Conservation (phyloP, 2,797 vertebrate genomes). For the Thripadectes ignobilis region DNA sequence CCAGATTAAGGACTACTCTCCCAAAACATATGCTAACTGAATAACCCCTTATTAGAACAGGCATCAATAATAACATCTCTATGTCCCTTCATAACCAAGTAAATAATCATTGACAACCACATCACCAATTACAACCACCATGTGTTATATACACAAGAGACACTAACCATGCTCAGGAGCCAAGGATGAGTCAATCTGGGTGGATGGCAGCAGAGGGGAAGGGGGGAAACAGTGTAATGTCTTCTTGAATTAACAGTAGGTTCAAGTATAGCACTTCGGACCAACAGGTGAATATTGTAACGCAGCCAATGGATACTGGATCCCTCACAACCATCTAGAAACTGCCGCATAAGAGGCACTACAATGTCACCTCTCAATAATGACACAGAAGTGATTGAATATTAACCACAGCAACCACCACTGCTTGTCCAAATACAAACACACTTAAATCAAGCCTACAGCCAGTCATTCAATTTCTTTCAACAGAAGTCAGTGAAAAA, state of each 20-base stretch:
- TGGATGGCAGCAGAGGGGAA: background rate
- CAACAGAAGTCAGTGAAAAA: background rate
- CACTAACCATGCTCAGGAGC: background rate
- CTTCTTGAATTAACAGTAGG: background rate
- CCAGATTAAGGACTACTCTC: background rate
- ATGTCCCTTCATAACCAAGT: background rate
- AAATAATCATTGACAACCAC: constrained; percentile 1
- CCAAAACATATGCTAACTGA: background rate
- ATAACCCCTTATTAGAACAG: background rate
- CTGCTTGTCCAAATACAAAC: background rate
- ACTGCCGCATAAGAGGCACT: background rate
- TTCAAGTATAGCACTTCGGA: background rate
- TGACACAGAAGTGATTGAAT: background rate
- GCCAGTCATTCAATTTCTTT: background rate
- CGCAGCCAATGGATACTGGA: background rate
- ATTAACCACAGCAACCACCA: background rate
- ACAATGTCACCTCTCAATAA: background rate
- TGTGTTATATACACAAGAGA: background rate
- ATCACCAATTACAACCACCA: background rate
- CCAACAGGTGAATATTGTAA: background rate
- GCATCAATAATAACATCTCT: background rate
- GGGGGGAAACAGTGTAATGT: background rate
- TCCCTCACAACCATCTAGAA: background rate
- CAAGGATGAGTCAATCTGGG: background rate
- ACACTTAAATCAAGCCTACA: background rate